These are phyloP conservation scores for Chrysolina oricalcia DNA, from an alignment of 2,888 invertebrate genomes.

Conservation along the genomic window DNA sequence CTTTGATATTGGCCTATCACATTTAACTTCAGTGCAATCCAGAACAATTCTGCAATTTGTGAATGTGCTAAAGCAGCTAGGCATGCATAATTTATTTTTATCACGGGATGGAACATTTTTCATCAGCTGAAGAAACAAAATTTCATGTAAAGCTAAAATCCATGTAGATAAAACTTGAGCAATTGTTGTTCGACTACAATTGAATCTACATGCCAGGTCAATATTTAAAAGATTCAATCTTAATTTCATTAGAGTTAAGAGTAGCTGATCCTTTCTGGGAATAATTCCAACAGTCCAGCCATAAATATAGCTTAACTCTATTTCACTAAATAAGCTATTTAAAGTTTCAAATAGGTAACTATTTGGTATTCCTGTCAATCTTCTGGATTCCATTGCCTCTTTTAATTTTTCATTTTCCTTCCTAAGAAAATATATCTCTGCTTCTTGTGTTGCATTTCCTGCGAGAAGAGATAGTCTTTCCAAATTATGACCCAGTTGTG, in stretches of 20 bases:
- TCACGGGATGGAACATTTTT: not conserved
- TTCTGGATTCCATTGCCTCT: not conserved
- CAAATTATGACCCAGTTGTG: no score
- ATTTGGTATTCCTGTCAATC: slow-evolving; percentile 28
- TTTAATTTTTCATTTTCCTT: no score
- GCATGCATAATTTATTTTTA: not conserved
- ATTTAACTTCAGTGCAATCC: not conserved
- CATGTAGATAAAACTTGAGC: slow-evolving; percentile 23
- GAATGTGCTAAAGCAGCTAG: not conserved
- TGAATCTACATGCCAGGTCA: slow-evolving; percentile 23
- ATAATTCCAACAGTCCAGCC: slow-evolving; percentile 19
- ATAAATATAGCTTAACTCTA: slow-evolving; percentile 18
- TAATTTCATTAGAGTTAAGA: slow-evolving; percentile 27
- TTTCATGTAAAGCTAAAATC: slow-evolving; percentile 4
- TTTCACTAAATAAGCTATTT: not conserved
- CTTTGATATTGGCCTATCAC: not conserved
- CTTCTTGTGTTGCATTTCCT: no score
- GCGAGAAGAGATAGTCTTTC: no score
- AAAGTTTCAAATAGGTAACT: not conserved
- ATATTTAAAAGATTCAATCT: slow-evolving; percentile 15
- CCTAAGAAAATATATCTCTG: no score
- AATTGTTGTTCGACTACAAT: slow-evolving; percentile 1
- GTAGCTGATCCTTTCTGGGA: slow-evolving; percentile 27
- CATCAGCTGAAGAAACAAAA: not conserved
- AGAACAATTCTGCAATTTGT: not conserved